These are phyloP conservation scores for Acipenser transmontanus DNA, from an alignment of 2,797 vertebrate species.

Conservation along the genomic window DNA sequence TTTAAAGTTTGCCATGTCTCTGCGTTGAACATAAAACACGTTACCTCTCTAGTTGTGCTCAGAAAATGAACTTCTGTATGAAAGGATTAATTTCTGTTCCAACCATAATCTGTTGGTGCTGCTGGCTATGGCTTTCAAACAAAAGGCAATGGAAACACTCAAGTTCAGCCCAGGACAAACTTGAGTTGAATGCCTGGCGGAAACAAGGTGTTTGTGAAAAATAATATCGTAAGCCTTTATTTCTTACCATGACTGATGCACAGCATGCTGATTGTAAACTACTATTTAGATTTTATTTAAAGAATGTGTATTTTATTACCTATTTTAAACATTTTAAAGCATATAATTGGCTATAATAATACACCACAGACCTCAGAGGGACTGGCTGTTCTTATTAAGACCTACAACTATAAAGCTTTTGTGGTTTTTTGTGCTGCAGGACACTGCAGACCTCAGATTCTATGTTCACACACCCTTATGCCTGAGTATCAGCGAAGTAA, in stretches of 20 bases:
- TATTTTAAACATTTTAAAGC: conserved; percentile 44
- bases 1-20: too few relatives aligned
- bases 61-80: too few relatives aligned
- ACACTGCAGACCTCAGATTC: conserved; percentile 19
- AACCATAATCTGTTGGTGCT: too few relatives aligned
- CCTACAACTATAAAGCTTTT: conserved; percentile 27
- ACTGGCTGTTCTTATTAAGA: conserved; percentile 34
- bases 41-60: too few relatives aligned
- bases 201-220: conserved; percentile 34
- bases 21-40: too few relatives aligned
- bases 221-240: conserved; percentile 31
- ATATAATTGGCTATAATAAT: conserved; percentile 51
- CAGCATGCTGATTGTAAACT: conserved; percentile 35
- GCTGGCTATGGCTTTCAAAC: too few relatives aligned
- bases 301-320: conserved; percentile 34
- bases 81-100: too few relatives aligned
- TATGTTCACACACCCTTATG: conserved; percentile 9
- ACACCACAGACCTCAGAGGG: conserved; percentile 36
- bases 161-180: too few relatives aligned
- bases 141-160: too few relatives aligned
- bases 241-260: conserved; percentile 10
- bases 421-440: conserved; percentile 23
- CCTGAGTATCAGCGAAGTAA: conserved; percentile 6
- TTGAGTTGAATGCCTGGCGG: too few relatives aligned
- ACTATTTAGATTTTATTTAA: conserved; percentile 50